phyloP scores from a whole-genome alignment of 2,888 invertebrate species.

The Lutraria lutraria region DNA sequence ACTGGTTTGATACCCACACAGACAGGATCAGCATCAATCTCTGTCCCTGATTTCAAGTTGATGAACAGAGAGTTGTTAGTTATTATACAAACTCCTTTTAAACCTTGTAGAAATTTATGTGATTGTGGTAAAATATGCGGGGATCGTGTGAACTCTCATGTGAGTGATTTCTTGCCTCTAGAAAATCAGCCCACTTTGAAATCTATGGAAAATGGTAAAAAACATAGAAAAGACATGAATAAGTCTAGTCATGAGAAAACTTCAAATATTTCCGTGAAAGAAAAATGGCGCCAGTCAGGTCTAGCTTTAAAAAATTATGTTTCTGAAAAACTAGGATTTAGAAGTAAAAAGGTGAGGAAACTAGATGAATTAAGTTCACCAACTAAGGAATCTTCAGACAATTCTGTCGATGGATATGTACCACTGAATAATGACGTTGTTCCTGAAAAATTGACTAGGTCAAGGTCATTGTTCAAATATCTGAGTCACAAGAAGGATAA shows the following conservation, averaged over 20 bases:
- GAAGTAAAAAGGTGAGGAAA: constrained; percentile 23
- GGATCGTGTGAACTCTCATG: not conserved
- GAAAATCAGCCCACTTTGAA: not conserved
- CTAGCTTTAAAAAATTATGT: constrained; percentile 63
- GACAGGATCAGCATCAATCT: not conserved
- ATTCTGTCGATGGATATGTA: not conserved
- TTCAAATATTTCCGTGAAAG: constrained; percentile 38
- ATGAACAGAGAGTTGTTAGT: not conserved
- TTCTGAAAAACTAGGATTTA: constrained; percentile 54
- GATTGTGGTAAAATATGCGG: not conserved
- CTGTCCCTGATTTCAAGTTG: not conserved
- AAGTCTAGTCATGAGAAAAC: not conserved
- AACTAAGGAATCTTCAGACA: not conserved
- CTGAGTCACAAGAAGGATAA: constrained; percentile 41
- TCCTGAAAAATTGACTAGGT: constrained; percentile 30
- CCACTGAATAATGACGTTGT: not conserved
- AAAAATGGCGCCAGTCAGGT: constrained; percentile 64
- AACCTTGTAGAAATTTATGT: not conserved
- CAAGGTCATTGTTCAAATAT: constrained; percentile 45
- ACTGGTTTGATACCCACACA: not conserved
- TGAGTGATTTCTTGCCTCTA: not conserved
- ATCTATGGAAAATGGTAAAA: not conserved
- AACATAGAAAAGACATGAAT: not conserved
- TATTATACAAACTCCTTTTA: not conserved
- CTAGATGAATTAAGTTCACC: not conserved